Evolutionary conservation across 2,797 vertebrate species (phyloP), one percentile per base, ranked within the genome.

Genomic region (Pteronotus mesoamericanus): DNA sequence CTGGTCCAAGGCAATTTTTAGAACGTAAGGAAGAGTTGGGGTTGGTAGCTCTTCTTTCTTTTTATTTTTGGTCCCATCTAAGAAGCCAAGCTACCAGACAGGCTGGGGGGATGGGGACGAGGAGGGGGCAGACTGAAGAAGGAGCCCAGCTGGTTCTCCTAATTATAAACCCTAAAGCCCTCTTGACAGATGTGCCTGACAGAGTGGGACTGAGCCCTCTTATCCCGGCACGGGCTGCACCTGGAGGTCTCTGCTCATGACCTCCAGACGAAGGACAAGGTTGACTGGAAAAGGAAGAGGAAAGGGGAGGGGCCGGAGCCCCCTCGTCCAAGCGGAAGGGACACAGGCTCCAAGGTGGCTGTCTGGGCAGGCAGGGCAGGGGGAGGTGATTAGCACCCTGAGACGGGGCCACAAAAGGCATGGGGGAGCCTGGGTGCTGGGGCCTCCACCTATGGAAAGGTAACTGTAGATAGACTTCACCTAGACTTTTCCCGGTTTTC

Each of bases 191-290:
- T 89, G 66, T 89, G 86, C 75, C 89, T 89, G 88, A 57, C 69
- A 78, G 72, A 44, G 89, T 24, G 21, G 53, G 59, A 21, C 19
- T 44, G 83, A 46, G 92, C 97, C 87, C 95, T 97, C 86, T 90
- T 68, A 96, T 85, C 97, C 97, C 96, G 94, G 34, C 22, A 75
- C 94, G 97, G 97, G 98, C 97, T 88, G 95, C 83, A 97, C 96
- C 96, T 98, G 98, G 97, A 98, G 97, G 96, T 96, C 95, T 61
- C 4, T 51, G 87, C 91, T 97, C 89, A 64, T 97, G 98, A 98
- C 94, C 78, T 93, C 91, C 51, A 64, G 6, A 97, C 61, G 82
- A 96, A 96, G 93, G 98, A 98, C 96, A 95, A 97, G 93, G 93
- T 78, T 86, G 97, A 91, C 14, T 98, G 89, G 93, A 86, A 97